Conservation (phyloP, 2,113 vertebrate genomes). For the Sterna hirundo region DNA sequence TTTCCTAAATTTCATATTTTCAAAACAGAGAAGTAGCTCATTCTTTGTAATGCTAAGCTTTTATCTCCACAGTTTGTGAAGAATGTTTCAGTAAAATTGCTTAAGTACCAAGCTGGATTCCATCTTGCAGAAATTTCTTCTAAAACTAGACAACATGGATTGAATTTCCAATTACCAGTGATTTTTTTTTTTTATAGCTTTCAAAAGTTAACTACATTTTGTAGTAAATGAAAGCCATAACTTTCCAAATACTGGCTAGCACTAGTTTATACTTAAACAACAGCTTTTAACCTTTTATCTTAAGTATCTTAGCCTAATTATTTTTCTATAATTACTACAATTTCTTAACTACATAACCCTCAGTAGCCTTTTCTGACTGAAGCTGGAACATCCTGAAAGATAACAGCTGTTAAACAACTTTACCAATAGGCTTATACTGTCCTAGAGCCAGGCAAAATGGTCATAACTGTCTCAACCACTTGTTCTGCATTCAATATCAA, state of each 20-base stretch:
- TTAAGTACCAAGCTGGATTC: not conserved
- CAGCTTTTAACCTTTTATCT: not conserved
- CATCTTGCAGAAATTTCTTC: not conserved
- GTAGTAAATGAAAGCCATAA: not conserved
- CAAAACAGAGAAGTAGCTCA: not conserved
- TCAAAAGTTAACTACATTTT: not conserved
- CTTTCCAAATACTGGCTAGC: not conserved
- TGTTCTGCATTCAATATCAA: not conserved
- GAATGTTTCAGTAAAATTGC: not conserved
- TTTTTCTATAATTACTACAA: not conserved
- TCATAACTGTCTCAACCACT: not conserved
- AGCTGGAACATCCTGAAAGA: not conserved
- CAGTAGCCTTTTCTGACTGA: not conserved
- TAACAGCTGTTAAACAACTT: not conserved
- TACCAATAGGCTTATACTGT: not conserved
- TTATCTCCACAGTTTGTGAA: not conserved
- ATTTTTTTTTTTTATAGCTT: not conserved
- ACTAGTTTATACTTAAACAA: not conserved
- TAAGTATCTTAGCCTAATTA: not conserved
- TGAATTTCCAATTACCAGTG: not conserved
- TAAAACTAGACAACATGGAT: not conserved
- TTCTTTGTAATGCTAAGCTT: not conserved
- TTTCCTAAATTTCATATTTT: not conserved
- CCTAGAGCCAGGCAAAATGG: not conserved
- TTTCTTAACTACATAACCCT: not conserved